Percentiles rank a stretch among this genome's conserved stretches.
Conservation (phyloP, 2,113 vertebrate species). For the Chaetorhynchus papuensis region DNA sequence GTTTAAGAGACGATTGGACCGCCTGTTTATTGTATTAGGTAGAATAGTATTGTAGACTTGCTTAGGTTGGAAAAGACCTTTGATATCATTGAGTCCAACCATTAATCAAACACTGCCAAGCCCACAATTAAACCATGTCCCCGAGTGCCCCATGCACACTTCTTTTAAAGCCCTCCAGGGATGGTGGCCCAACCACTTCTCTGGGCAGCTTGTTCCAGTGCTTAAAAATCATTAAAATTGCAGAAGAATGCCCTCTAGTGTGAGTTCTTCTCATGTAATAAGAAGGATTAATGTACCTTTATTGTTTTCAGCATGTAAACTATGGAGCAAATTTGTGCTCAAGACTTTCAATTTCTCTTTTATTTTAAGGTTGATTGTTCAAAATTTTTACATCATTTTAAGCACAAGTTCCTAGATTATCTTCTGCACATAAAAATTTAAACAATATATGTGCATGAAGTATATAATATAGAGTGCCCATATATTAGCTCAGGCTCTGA, state of each 20-base stretch:
- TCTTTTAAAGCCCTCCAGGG: neutral
- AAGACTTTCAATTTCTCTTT: neutral
- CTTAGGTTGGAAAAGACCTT: neutral
- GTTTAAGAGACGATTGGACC: neutral
- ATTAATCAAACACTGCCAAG: neutral
- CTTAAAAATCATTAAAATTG: neutral
- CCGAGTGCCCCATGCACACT: neutral
- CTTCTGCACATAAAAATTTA: neutral
- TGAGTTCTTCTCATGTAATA: neutral
- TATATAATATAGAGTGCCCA: neutral
- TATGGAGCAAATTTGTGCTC: neutral
- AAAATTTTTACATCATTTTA: neutral
- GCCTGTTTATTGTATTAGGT: neutral
- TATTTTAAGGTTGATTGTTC: neutral
- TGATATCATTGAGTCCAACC: neutral
- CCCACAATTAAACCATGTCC: neutral
- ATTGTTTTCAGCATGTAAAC: neutral
- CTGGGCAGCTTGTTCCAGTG: neutral
- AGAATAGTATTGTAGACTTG: neutral
- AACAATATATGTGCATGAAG: accelerated
- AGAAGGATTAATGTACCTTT: neutral
- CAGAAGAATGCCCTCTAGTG: conserved; percentile 42
- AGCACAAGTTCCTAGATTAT: neutral
- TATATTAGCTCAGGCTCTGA: neutral
- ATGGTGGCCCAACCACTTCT: neutral